phyloP scores from a whole-genome alignment of 2,888 invertebrate species.

The Rotaria socialis region DNA sequence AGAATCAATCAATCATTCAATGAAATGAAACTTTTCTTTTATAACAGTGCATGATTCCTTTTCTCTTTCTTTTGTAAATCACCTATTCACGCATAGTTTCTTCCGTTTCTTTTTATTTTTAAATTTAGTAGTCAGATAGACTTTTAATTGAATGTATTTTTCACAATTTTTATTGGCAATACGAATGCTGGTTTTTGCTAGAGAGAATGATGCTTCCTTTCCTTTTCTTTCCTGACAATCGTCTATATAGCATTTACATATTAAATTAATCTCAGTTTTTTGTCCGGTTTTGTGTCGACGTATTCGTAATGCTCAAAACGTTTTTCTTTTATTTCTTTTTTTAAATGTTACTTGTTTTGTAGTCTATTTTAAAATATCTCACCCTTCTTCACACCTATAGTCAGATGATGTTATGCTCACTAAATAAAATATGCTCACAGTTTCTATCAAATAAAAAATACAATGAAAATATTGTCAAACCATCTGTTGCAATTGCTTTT shows the following conservation, averaged over 20 bases:
- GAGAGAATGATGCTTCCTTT: neutral
- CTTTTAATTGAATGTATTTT: neutral
- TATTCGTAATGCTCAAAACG: neutral
- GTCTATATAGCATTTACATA: neutral
- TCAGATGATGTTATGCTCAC: conserved; percentile 27
- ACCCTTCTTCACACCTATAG: neutral
- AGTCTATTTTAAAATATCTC: neutral
- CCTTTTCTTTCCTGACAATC: neutral
- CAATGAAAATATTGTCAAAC: neutral
- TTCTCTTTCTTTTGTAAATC: neutral
- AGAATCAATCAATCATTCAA: neutral
- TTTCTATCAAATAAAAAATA: neutral
- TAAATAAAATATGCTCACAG: neutral
- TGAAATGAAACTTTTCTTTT: neutral
- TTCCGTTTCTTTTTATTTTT: neutral
- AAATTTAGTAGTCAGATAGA: conserved; percentile 14
- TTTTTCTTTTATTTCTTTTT: neutral
- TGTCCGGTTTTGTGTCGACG: neutral
- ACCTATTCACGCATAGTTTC: neutral
- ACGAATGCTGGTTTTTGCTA: neutral
- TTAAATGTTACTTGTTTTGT: no score
- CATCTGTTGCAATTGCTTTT: neutral
- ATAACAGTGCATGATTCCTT: neutral
- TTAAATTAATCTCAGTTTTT: neutral
- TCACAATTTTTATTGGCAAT: conserved; percentile 14